A percentile compares a stretch with the other conserved stretches of the same genome.
phyloP scores from a whole-genome alignment of 1,140 invertebrate species.

The Meloidogyne chitwoodi region DNA sequence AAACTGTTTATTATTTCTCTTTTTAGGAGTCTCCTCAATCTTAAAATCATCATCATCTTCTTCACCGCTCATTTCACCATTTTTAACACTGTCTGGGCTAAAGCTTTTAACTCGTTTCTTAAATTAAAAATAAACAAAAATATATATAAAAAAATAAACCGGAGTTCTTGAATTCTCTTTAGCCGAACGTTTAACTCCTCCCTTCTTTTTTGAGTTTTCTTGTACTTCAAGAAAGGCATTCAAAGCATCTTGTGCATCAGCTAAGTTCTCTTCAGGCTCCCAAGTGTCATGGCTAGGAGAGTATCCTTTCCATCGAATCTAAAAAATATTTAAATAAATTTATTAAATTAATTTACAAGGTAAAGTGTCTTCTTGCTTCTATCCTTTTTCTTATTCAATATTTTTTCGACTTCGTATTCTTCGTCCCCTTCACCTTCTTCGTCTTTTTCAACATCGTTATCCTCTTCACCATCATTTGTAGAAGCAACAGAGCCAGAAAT shows the following conservation, averaged over 20 bases:
- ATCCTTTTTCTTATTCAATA: not conserved
- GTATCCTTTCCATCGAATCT: constrained; percentile 19
- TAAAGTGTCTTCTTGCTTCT: not conserved
- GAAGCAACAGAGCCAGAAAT: too few species aligned
- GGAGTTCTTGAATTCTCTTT: not conserved
- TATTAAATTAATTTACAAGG: not conserved
- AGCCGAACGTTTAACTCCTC: not conserved
- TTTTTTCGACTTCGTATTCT: constrained; percentile 5
- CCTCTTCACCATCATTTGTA: not conserved
- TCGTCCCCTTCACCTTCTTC: not conserved
- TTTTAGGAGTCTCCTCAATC: not conserved
- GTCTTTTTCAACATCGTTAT: not conserved
- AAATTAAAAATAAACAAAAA: not conserved
- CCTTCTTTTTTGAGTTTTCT: not conserved
- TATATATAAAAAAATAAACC: not conserved
- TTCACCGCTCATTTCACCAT: not conserved
- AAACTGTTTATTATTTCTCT: not conserved
- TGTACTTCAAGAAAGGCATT: not conserved
- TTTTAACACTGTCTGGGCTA: not conserved
- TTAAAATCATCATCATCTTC: not conserved
- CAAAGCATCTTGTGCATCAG: not conserved
- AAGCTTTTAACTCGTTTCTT: not conserved
- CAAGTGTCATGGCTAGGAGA: not conserved
- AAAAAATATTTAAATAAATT: not conserved
- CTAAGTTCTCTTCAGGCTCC: constrained; percentile 8